Evolutionary conservation across 2,888 invertebrate species (phyloP).

Genomic region (Phragmatobia fuliginosa): DNA sequence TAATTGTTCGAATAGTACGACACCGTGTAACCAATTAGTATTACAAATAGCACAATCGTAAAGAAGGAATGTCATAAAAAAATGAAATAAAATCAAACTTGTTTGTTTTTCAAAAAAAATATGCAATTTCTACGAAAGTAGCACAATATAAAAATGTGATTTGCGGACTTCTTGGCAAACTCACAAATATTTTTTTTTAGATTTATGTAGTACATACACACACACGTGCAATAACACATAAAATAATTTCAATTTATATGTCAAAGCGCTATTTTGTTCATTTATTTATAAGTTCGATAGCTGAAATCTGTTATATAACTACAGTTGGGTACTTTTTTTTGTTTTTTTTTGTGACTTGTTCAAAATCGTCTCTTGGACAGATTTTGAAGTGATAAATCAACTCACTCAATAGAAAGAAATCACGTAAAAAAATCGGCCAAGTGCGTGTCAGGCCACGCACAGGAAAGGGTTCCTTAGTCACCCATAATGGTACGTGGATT

Average conservation of each 20-base stretch:
- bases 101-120: not conserved
- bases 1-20: not conserved
- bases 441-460: too few relatives aligned
- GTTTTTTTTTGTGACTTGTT: too few relatives aligned
- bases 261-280: not conserved
- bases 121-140: not conserved
- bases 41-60: not conserved
- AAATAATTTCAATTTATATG: not conserved
- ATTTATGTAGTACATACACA: not conserved
- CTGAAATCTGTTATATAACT: not conserved
- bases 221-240: not conserved
- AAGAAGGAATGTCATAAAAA: not conserved
- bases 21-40: not conserved
- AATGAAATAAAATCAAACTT: not conserved
- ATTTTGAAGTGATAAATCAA: too few relatives aligned
- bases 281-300: not conserved
- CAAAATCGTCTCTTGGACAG: too few relatives aligned
- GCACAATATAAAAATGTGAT: not conserved
- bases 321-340: too few relatives aligned
- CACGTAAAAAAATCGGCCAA: too few relatives aligned
- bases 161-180: not conserved
- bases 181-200: not conserved
- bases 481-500: too few relatives aligned
- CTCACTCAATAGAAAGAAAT: not conserved
- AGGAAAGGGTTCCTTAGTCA: too few relatives aligned